Base-by-base conservation (phyloP, 2,797 vertebrate species). In the Dicrostonyx torquatus region DNA sequence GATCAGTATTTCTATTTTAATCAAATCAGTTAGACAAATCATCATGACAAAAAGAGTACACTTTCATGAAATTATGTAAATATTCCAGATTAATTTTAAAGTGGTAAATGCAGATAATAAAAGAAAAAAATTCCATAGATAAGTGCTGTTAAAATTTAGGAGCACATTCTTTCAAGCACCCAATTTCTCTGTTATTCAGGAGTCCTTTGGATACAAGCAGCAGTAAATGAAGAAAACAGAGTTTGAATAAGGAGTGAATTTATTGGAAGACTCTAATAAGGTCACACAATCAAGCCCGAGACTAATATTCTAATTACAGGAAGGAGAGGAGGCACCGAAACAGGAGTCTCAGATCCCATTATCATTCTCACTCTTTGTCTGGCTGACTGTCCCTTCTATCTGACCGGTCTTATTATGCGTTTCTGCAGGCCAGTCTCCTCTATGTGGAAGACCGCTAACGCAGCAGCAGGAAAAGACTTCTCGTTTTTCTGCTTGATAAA, bases 11-110 rank as follows among this genome's bases (percentile, higher is more conserved):
- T 93, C 14, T 62, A 48, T 80, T 87, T 93, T 88, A 95, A 93
- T 91, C 29, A 84, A 77, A 58, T 60, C 45, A 43, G 50, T 91
- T 91, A 95, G 87, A 87, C 55, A 94, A 70, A 92, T 93, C 31
- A 53, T 80, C 15, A 45, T 70, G 90, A 84, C 11, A 14, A 70
- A 94, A 95, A n/a, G 14, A 88, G 3, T 89, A 87, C 6, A 1
- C 50, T 45, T 87, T 75, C 43, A 40, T 40, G 11, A 79, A 94
- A 86, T 55, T 62, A 37, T 22, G 5, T 50, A 93, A 45, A 40
- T 87, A 62, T 72, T 89, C 75, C 20, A 82, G 22, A 58, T 62
- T 87, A 43, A 60, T 89, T 87, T 64, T 70, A 82, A 94, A 87
- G 7, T n/a, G 11, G 2, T 87, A 92, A 95, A 76, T 66, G 11